Evolutionary conservation across 2,797 vertebrate species (phyloP).

Genomic region (Coregonus suidteri): DNA sequence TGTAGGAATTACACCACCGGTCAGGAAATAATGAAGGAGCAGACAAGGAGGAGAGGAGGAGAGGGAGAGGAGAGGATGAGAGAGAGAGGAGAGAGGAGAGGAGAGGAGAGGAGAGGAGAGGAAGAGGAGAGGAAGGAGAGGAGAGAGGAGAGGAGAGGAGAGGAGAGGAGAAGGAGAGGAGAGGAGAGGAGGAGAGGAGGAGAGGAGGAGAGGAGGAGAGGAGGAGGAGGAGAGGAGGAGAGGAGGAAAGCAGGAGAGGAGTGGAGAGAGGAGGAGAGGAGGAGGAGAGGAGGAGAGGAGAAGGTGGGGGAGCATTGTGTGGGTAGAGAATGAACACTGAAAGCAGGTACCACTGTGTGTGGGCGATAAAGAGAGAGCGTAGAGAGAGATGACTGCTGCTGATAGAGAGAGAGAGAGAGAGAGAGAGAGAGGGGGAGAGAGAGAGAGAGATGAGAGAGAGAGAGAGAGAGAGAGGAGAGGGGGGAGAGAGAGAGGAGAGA

Average conservation of each 20-base stretch:
- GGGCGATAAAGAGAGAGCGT: slow-evolving; percentile 33
- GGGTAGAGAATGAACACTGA: slow-evolving; percentile 51
- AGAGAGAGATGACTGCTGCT: slow-evolving; percentile 49
- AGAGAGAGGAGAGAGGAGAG: background rate
- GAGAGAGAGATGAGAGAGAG: slow-evolving; percentile 34
- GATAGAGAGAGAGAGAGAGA: slow-evolving; percentile 10
- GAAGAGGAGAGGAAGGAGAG: too few species aligned
- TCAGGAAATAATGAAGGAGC: background rate
- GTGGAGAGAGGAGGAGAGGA: slow-evolving; percentile 27
- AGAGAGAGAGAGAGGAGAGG: background rate
- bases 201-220: too few species aligned
- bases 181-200: too few species aligned
- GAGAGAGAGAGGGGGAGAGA: slow-evolving; percentile 5
- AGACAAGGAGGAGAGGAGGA: slow-evolving; percentile 23
- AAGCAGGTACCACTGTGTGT: slow-evolving; percentile 43
- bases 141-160: too few species aligned
- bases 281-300: background rate
- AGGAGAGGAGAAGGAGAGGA: too few species aligned
- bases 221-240: too few species aligned
- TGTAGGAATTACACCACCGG: background rate
- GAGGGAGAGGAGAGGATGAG: slow-evolving; percentile 24
- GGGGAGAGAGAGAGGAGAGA: too few species aligned
- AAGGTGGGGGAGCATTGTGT: slow-evolving; percentile 41
- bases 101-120: too few species aligned
- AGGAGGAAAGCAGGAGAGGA: slow-evolving; percentile 12